phyloP scores from a whole-genome alignment of 2,888 invertebrate genomes.

The Malacosoma neustria region DNA sequence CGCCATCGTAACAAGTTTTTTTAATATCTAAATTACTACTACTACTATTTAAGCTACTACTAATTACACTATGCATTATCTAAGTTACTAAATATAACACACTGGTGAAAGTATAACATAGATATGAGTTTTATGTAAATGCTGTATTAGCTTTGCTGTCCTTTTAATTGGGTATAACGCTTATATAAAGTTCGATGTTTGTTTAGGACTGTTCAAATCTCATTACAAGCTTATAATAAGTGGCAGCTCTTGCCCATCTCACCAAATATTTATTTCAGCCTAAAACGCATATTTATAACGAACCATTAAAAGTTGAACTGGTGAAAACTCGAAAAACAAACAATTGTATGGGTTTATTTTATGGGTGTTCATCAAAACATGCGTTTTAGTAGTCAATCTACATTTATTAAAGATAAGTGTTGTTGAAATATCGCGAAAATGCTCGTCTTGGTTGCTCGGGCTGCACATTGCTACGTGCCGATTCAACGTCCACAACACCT shows the following conservation, averaged over 20 bases:
- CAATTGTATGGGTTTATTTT: too few species aligned
- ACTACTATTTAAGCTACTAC: too few species aligned
- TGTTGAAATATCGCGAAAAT: neutral
- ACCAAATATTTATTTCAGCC: too few species aligned
- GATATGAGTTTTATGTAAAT: neutral
- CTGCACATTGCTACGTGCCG: neutral
- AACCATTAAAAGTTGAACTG: too few species aligned
- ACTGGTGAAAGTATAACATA: too few species aligned
- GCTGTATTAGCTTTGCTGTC: neutral
- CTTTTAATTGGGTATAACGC: neutral
- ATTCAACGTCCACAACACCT: constrained; percentile 14
- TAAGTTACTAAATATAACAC: too few species aligned
- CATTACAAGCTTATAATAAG: constrained; percentile 10
- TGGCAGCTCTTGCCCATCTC: too few species aligned
- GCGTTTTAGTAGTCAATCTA: neutral
- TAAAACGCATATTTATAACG: too few species aligned
- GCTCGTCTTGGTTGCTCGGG: neutral
- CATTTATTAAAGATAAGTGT: neutral
- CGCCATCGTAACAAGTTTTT: too few species aligned
- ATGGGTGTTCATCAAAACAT: constrained; percentile 5
- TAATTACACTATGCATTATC: too few species aligned
- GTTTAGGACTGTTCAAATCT: constrained; percentile 1
- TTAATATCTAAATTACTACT: too few species aligned
- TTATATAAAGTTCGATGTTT: neutral
- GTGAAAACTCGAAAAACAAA: too few species aligned